Percentiles rank a stretch among this genome's conserved stretches.
phyloP scores from a whole-genome alignment of 2,888 invertebrate species.

The Timandra comae region DNA sequence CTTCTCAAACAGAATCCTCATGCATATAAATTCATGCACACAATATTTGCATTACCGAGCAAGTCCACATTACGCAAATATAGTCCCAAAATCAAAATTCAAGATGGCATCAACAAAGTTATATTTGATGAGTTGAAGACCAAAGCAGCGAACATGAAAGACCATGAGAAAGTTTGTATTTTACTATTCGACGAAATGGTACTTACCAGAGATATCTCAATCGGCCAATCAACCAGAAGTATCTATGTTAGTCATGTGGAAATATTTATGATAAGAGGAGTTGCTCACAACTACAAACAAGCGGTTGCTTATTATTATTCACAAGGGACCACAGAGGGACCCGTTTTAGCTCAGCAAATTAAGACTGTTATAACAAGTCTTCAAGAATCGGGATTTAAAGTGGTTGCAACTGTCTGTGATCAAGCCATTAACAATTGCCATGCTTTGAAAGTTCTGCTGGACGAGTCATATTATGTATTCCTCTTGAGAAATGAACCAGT shows the following conservation, averaged over 20 bases:
- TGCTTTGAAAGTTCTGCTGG: slow-evolving; percentile 16
- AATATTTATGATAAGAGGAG: slow-evolving; percentile 23
- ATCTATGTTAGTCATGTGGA: too few relatives aligned
- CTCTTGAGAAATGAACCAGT: slow-evolving; percentile 11
- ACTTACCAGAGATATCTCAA: slow-evolving; percentile 16
- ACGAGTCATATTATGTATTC: slow-evolving; percentile 16
- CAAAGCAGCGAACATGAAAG: slow-evolving; percentile 16
- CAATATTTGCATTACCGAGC: slow-evolving; percentile 17
- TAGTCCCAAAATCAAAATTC: slow-evolving; percentile 10
- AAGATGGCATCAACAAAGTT: slow-evolving; percentile 21
- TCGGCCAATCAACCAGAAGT: slow-evolving; percentile 27
- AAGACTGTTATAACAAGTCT: slow-evolving; percentile 16
- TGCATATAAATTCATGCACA: slow-evolving; percentile 14
- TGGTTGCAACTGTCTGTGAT: slow-evolving; percentile 24
- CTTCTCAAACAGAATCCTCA: slow-evolving; percentile 13
- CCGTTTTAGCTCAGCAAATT: slow-evolving; percentile 21
- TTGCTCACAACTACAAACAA: slow-evolving; percentile 26
- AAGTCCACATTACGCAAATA: slow-evolving; percentile 13
- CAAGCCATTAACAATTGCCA: slow-evolving; percentile 24
- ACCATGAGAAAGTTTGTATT: slow-evolving; percentile 17
- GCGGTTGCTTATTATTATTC: slow-evolving; percentile 23
- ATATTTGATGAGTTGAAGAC: slow-evolving; percentile 20
- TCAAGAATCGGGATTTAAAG: slow-evolving; percentile 20
- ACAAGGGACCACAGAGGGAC: slow-evolving; percentile 19
- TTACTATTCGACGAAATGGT: slow-evolving; percentile 28